These are phyloP conservation scores for Anaspis maculata DNA, from an alignment of 2,888 invertebrate species.

Conservation along the genomic window DNA sequence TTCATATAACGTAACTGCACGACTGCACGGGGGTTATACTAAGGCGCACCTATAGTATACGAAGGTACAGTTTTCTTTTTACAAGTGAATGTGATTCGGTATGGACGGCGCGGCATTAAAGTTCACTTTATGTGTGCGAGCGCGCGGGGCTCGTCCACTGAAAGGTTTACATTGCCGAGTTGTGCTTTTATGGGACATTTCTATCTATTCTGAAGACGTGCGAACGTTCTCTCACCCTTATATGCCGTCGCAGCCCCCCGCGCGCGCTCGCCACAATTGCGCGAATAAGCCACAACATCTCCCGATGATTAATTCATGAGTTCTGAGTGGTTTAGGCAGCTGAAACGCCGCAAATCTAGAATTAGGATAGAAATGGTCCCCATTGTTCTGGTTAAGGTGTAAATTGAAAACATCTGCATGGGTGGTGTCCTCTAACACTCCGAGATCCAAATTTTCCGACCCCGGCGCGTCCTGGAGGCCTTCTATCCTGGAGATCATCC, in stretches of 20 bases:
- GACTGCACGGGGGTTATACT: no score
- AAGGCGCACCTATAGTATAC: no score
- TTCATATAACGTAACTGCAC: no score
- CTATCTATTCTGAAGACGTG: conserved; percentile 29
- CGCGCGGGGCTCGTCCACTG: conserved; percentile 17
- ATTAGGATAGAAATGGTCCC: conserved; percentile 37
- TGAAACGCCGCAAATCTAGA: conserved; percentile 38
- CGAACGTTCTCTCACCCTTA: conserved; percentile 12
- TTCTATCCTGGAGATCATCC: no score
- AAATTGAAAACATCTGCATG: conserved; percentile 28
- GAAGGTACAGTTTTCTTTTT: not conserved
- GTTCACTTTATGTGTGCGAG: conserved; percentile 12
- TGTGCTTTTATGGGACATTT: conserved; percentile 28
- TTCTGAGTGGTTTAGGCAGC: conserved; percentile 38
- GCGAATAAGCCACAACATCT: conserved; percentile 38
- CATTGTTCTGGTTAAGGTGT: conserved; percentile 32
- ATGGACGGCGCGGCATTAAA: conserved; percentile 18
- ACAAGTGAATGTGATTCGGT: conserved; percentile 15
- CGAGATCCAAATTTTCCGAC: no score
- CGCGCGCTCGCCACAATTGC: conserved; percentile 16
- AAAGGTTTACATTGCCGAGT: conserved; percentile 20
- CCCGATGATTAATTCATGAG: conserved; percentile 41
- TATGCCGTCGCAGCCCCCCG: conserved; percentile 4
- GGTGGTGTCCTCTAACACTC: no score
- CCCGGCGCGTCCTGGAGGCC: no score